These are phyloP conservation scores for Archocentrus centrarchus DNA, from an alignment of 2,113 vertebrate genomes.

Conservation along the genomic window DNA sequence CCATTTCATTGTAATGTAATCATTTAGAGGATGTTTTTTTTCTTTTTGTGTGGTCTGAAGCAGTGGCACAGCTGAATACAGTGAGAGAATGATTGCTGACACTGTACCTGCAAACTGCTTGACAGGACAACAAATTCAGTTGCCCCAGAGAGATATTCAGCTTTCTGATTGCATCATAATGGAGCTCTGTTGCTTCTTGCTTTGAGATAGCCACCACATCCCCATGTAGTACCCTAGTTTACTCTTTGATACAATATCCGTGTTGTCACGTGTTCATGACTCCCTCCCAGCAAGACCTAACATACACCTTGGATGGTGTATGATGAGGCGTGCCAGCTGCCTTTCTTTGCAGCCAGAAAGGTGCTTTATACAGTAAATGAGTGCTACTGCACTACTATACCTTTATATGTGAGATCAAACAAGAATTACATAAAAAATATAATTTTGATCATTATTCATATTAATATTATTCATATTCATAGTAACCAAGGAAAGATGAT, in stretches of 20 bases:
- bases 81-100: background rate
- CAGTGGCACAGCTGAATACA: background rate
- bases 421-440: no score
- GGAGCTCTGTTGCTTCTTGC: background rate
- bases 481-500: no score
- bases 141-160: background rate
- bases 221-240: background rate
- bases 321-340: background rate
- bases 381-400: no score
- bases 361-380: no score
- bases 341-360: no score
- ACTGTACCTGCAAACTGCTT: background rate
- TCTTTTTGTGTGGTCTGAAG: background rate
- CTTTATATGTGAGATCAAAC: no score
- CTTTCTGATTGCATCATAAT: background rate
- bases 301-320: background rate
- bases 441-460: no score
- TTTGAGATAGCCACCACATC: background rate
- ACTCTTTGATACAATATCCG: background rate
- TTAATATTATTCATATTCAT: no score
- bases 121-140: background rate
- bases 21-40: background rate
- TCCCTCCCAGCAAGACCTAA: background rate
- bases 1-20: background rate
- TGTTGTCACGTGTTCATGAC: background rate